Evolutionary conservation across 2,797 vertebrate species (phyloP).

Genomic region (Pteronotus mesoamericanus): DNA sequence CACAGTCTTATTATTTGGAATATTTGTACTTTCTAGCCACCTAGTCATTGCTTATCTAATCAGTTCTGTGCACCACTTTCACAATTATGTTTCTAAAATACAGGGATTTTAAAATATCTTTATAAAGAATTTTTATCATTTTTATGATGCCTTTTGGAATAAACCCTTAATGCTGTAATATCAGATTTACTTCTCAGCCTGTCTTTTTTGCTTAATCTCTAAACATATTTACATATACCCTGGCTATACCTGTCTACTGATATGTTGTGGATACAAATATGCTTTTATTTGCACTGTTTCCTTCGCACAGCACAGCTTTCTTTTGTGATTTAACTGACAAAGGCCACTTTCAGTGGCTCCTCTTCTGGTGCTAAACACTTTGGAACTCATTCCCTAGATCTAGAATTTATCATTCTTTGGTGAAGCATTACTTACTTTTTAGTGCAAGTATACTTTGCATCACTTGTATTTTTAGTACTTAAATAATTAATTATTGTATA

Average conservation of each 20-base stretch:
- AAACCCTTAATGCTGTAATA: neutral
- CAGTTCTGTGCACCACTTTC: neutral
- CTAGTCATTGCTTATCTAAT: neutral
- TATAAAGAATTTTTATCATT: neutral
- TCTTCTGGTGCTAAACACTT: neutral
- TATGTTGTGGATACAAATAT: neutral
- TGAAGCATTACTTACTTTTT: neutral
- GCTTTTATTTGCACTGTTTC: neutral
- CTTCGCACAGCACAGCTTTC: neutral
- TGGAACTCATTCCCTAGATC: neutral
- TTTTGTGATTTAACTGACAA: neutral
- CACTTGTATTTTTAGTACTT: neutral
- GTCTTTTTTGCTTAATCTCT: neutral
- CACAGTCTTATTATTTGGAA: neutral
- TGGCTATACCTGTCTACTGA: neutral
- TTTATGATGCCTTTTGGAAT: neutral
- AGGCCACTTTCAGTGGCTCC: neutral
- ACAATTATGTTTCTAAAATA: neutral
- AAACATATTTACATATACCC: neutral
- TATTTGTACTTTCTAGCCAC: neutral
- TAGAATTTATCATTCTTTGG: neutral
- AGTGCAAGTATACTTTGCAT: neutral
- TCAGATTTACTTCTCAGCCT: neutral
- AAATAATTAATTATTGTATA: neutral
- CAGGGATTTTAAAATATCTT: neutral